These are phyloP conservation scores for Colossoma macropomum DNA, from an alignment of 2,113 vertebrate genomes.

Conservation along the genomic window DNA sequence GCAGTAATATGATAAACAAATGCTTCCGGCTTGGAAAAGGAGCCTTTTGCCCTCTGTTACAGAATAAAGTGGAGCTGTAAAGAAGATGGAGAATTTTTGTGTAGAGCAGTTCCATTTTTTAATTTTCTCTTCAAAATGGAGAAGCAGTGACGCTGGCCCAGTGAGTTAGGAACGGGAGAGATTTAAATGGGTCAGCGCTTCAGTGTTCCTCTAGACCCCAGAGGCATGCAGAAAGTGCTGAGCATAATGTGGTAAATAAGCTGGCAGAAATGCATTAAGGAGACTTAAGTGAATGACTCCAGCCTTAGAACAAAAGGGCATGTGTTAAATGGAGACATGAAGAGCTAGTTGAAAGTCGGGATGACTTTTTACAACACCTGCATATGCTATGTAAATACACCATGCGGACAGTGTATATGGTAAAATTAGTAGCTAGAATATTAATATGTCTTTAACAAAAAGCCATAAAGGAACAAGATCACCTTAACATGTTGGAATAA, in stretches of 20 bases:
- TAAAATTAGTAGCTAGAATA: too few relatives aligned
- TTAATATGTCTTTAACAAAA: too few relatives aligned
- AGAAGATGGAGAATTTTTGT: constrained; percentile 68
- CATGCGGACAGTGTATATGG: too few relatives aligned
- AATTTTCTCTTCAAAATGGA: constrained; percentile 1
- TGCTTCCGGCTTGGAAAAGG: constrained; percentile 84
- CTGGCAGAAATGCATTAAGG: constrained; percentile 31
- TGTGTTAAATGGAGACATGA: constrained; percentile 25
- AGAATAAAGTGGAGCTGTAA: constrained; percentile 68
- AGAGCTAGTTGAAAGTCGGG: too few relatives aligned
- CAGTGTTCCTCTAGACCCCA: constrained; percentile 41
- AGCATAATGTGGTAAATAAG: constrained; percentile 47
- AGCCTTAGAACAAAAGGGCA: constrained; percentile 35
- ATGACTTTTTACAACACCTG: too few relatives aligned
- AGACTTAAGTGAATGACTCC: constrained; percentile 48
- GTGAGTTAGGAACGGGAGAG: constrained; percentile 40
- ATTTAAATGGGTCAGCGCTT: constrained; percentile 41
- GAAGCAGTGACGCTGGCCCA: background rate
- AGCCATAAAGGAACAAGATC: too few relatives aligned
- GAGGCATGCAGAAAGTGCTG: constrained; percentile 15
- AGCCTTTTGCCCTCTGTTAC: constrained; percentile 74
- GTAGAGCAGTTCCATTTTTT: constrained; percentile 13
- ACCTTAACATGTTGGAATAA: background rate
- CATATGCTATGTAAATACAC: too few relatives aligned
- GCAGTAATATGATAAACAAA: constrained; percentile 94